These are phyloP conservation scores for Saccopteryx leptura DNA, from an alignment of 2,113 vertebrate species.

Conservation along the genomic window DNA sequence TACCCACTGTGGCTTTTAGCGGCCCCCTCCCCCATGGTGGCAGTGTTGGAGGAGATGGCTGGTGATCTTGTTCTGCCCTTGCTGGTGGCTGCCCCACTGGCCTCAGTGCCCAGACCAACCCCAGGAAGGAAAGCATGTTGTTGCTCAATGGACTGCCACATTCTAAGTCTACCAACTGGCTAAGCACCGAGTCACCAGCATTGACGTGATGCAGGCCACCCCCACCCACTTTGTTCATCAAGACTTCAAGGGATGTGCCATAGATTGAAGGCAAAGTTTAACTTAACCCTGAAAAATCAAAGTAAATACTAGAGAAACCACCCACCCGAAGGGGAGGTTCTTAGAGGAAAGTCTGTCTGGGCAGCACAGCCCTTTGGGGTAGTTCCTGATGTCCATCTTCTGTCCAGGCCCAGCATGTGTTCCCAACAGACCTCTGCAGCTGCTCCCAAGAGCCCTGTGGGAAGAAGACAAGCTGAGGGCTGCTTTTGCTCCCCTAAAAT, in stretches of 20 bases:
- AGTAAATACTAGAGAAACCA: not conserved
- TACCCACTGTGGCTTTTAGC: not conserved
- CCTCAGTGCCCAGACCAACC: conserved; percentile 57
- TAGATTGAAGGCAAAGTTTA: not conserved
- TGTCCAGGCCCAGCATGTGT: not conserved
- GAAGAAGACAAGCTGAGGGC: not conserved
- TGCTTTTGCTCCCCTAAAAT: not conserved
- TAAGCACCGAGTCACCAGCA: conserved; percentile 37
- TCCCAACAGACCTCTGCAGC: not conserved
- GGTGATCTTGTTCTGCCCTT: not conserved
- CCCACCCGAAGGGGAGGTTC: not conserved
- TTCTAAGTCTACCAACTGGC: not conserved
- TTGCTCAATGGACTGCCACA: not conserved
- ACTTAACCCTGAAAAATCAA: not conserved
- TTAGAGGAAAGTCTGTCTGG: not conserved
- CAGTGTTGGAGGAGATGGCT: not conserved
- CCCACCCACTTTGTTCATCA: not conserved
- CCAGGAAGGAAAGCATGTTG: not conserved
- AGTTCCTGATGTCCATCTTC: not conserved
- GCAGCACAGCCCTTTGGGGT: not conserved
- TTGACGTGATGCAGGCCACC: accelerated
- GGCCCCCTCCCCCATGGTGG: not conserved
- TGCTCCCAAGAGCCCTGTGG: not conserved
- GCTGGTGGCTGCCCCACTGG: conserved; percentile 6
- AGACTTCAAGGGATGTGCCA: not conserved